Base-by-base conservation (phyloP, 2,888 invertebrate genomes). In the Cataglyphis livida region DNA sequence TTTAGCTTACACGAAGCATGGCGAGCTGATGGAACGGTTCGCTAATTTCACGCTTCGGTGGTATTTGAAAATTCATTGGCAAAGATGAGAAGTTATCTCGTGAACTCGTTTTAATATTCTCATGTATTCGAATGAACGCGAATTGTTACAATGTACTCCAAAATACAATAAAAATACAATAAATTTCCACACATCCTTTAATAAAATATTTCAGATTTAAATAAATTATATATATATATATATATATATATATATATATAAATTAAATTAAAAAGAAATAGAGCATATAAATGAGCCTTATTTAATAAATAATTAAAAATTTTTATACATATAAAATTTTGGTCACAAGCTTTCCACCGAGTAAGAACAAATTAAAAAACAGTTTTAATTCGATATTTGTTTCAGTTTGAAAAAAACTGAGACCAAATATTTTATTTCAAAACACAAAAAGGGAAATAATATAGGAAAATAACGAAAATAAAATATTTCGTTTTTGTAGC, bases 41-140 rank as follows among this genome's bases (percentile, higher is more conserved):
- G 84, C 90, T 87, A 89, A 90, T 90, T 89, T 90, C 88, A 90
- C 88, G 89, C 86, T 78, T 88, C 84, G 85, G 35, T 81, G 85
- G 70, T 84, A 57, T 44, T 54, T 66, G 85, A 87, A 88, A 88
- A 90, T 89, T 90, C 78, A 32, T 59, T 65, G 71, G 32, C 71
- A 32, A 74, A 71, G 75, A 84, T 64, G 76, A 79, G 82, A 12
- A 65, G 62, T 84, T 66, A 54, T 74, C 81, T 59, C 81, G 38
- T 51, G 35, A 35, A 21, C 87, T 71, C 51, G 44, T 59, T 78
- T 79, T 35, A 71, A 44, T 44, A 15, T 35, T 57, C 54, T 65
- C 54, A 38, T 10, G 48, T 41, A 21, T 28, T 25, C 44, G 5
- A n/a, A 3, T 28, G 9, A 59, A 35, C 32, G 38, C 28, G 10